phyloP scores from a whole-genome alignment of 2,797 vertebrate genomes.

The Cossypha polioptera region DNA sequence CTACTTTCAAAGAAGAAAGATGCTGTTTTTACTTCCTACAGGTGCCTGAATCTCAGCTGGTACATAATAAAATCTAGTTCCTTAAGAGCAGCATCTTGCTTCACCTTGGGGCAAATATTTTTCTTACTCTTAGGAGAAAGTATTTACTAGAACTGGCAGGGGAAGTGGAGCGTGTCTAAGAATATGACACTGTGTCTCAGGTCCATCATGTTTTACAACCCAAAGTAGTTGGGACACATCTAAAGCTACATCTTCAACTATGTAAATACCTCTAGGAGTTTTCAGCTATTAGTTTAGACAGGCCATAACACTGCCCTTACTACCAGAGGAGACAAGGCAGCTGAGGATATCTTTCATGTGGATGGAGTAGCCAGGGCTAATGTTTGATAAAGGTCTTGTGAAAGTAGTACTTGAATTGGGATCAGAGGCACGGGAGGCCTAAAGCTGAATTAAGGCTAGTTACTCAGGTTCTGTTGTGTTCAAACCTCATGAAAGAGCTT shows the following conservation, averaged over 20 bases:
- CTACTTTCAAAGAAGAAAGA: constrained; percentile 28
- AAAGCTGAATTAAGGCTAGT: neutral
- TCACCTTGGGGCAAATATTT: constrained; percentile 50
- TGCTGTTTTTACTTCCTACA: constrained; percentile 17
- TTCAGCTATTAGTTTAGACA: constrained; percentile 41
- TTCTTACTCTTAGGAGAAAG: constrained; percentile 35
- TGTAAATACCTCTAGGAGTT: constrained; percentile 43
- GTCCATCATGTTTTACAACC: constrained; percentile 60
- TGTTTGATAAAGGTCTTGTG: constrained; percentile 7
- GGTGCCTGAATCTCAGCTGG: constrained; percentile 32
- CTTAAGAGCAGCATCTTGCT: constrained; percentile 39
- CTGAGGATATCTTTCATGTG: neutral
- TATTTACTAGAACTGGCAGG: constrained; percentile 55
- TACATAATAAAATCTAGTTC: constrained; percentile 34
- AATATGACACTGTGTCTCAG: constrained; percentile 53
- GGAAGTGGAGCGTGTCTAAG: constrained; percentile 48
- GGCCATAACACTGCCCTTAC: constrained; percentile 7
- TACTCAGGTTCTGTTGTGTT: neutral
- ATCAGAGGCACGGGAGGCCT: neutral
- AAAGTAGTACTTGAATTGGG: neutral
- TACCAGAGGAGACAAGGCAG: constrained; percentile 5
- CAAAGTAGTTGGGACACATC: constrained; percentile 60
- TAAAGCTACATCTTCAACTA: constrained; percentile 45
- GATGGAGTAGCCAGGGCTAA: neutral
- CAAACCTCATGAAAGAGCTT: neutral